Base-by-base conservation (phyloP, 2,888 invertebrate genomes). In the Choristoneura rosaceana region DNA sequence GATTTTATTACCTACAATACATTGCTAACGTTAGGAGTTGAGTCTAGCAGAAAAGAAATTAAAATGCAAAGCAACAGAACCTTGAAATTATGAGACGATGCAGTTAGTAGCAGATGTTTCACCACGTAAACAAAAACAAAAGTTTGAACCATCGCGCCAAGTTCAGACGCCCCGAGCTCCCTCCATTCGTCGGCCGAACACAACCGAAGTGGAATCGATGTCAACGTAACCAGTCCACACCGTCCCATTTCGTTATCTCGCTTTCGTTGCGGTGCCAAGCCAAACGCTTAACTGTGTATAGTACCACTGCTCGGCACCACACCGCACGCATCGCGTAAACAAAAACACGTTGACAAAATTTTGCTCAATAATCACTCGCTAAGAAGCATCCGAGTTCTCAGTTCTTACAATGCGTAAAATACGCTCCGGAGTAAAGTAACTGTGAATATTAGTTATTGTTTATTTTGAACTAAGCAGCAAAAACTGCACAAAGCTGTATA, bases 391-490 rank as follows among this genome's bases (percentile, higher is more conserved):
- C 47, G 43, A 66, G 25, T 41, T 59, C 79, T 89, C 83, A 93
- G 25, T 41, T 59, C 79, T 89, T 83, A 93, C 81, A 90, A 93
- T 93, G 93, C 86, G 80, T 81, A 91, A 91, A 90, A 84, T 94
- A 84, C 84, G 93, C 76, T 94, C 94, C 73, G 94, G 94, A 77
- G 94, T 94, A 79, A 94, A 94, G 88, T 94, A 93, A 84, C 77
- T 71, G 77, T 69, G 74, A 74, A 76, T 75, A n/a, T n/a, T n/a
- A 69, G 62, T 70, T 79, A 47, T 73, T 74, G 75, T 75, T 75
- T 79, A 78, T 73, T 80, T 80, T 75, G 71, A 77, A 12, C 25
- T 77, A 70, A 79, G 77, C 74, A 79, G 78, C 80, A 75, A 82
- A 78, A 82, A 86, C 81, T 78, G 71, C 79, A 81, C 82, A 76